Evolutionary conservation across 1,140 invertebrate genomes (phyloP).

Genomic region (Vanessa tameamea): DNA sequence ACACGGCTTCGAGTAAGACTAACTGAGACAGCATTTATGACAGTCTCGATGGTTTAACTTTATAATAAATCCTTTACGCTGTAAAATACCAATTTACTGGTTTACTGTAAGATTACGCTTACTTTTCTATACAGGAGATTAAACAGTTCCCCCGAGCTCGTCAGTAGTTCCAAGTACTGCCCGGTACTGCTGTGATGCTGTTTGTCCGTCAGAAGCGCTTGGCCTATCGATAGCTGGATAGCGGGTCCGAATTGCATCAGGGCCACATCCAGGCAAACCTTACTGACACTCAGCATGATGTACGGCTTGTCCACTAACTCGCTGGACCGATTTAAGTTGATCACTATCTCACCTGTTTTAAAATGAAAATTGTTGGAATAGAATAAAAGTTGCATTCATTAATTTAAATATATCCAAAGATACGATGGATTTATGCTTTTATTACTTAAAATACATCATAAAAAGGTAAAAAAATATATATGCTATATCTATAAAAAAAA

Average conservation of each 20-base stretch:
- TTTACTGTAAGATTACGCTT: neutral
- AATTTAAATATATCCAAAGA: neutral
- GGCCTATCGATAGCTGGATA: constrained; percentile 86
- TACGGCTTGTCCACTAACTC: constrained; percentile 87
- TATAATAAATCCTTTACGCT: no score
- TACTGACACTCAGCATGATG: constrained; percentile 86
- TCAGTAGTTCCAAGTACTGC: constrained; percentile 89
- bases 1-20: no score
- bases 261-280: constrained; percentile 87
- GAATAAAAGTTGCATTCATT: neutral
- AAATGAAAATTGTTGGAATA: neutral
- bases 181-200: constrained; percentile 87
- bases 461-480: no score
- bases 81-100: neutral
- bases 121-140: constrained; percentile 85
- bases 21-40: no score
- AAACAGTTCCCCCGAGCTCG: constrained; percentile 86
- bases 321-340: constrained; percentile 82
- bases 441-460: no score
- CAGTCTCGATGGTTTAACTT: no score
- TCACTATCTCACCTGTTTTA: constrained; percentile 67
- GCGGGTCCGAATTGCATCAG: constrained; percentile 90
- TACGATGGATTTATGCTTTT: no score
- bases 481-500: no score
- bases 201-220: constrained; percentile 89